These are phyloP conservation scores for Slavum lentiscoides DNA, from an alignment of 2,888 invertebrate genomes.

Conservation along the genomic window DNA sequence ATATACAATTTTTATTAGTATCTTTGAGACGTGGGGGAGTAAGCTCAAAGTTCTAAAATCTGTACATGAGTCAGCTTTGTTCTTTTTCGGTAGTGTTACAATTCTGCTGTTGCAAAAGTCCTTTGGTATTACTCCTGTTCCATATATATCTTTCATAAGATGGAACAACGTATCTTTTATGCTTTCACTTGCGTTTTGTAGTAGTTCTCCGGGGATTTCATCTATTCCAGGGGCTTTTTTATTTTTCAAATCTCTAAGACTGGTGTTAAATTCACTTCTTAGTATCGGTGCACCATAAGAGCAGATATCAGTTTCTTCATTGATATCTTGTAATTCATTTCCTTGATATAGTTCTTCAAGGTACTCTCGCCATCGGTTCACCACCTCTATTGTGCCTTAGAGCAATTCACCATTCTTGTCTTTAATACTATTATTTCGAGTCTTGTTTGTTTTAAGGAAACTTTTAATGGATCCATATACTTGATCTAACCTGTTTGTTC, in stretches of 20 bases:
- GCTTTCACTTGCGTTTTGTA: background rate
- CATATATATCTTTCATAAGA: background rate
- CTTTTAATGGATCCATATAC: too few species aligned
- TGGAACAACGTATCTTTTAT: background rate
- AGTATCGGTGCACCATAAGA: background rate
- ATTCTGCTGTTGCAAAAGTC: conserved; percentile 5
- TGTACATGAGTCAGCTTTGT: conserved; percentile 4
- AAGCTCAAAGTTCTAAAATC: conserved; percentile 5
- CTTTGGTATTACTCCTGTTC: background rate
- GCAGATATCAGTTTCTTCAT: too few species aligned
- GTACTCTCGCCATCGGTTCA: too few species aligned
- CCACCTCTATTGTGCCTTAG: too few species aligned
- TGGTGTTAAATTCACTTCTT: background rate
- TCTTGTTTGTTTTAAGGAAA: too few species aligned
- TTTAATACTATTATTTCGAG: too few species aligned
- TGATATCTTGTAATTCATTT: too few species aligned
- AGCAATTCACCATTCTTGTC: too few species aligned
- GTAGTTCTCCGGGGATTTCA: background rate
- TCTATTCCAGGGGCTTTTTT: background rate
- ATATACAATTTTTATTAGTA: conserved; percentile 4
- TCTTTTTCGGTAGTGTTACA: background rate
- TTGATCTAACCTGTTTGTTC: too few species aligned
- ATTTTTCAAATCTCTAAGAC: background rate
- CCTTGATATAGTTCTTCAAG: too few species aligned
- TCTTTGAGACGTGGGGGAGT: background rate